phyloP scores from a whole-genome alignment of 2,888 invertebrate genomes.

The Anoncus sp. region DNA sequence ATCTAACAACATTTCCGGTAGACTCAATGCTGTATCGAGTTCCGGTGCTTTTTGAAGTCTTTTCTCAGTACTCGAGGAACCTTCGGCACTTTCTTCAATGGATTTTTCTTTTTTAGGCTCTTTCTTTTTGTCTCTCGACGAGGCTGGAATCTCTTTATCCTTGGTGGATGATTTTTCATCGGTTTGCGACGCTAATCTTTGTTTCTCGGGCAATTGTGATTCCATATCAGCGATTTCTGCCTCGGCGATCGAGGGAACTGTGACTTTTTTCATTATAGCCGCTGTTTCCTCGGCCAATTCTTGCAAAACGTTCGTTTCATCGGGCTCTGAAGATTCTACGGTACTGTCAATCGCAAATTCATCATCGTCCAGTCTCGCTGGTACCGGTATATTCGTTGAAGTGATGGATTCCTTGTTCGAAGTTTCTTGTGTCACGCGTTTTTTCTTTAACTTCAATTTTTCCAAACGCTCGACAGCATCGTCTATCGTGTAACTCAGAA shows the following conservation, averaged over 20 bases:
- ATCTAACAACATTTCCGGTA: constrained; percentile 78
- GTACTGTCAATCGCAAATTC: constrained; percentile 31
- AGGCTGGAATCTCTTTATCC: constrained; percentile 18
- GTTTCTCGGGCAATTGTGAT: neutral
- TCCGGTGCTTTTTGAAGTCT: constrained; percentile 35
- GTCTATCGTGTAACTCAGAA: constrained; percentile 62
- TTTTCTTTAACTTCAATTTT: constrained; percentile 51
- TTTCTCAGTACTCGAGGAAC: constrained; percentile 5
- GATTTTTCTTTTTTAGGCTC: constrained; percentile 47
- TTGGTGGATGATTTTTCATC: constrained; percentile 46
- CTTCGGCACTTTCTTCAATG: constrained; percentile 27
- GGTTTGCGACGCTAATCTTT: neutral
- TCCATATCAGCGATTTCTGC: constrained; percentile 14
- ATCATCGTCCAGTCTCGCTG: constrained; percentile 41
- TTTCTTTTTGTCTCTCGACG: constrained; percentile 19
- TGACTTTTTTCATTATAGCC: constrained; percentile 34
- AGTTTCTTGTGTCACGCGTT: constrained; percentile 49
- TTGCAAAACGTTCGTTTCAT: constrained; percentile 42
- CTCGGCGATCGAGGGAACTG: constrained; percentile 38
- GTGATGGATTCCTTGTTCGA: constrained; percentile 25
- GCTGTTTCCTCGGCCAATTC: constrained; percentile 59
- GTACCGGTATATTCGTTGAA: constrained; percentile 48
- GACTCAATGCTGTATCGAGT: constrained; percentile 67
- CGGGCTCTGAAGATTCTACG: constrained; percentile 59
- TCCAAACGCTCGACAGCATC: constrained; percentile 57